Conservation (phyloP, 2,888 invertebrate species). For the Melolontha melolontha region DNA sequence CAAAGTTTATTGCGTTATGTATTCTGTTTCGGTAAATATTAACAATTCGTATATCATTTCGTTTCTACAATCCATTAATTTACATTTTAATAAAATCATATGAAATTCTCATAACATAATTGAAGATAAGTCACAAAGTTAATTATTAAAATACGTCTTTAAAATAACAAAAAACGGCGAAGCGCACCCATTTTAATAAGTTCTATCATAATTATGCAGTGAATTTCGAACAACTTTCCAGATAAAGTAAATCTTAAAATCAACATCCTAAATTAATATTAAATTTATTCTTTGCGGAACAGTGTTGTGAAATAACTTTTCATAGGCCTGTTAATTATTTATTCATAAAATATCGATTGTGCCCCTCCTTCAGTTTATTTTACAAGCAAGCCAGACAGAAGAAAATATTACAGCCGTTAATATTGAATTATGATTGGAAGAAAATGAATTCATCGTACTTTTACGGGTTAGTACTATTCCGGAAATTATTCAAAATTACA, state of each 20-base stretch:
- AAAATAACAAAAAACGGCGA: constrained; percentile 22
- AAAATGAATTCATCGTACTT: too few species aligned
- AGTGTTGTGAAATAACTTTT: neutral
- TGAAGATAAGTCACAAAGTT: constrained; percentile 13
- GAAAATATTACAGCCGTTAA: neutral
- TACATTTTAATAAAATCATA: neutral
- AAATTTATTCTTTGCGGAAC: constrained; percentile 18
- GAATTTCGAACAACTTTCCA: constrained; percentile 12
- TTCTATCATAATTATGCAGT: constrained; percentile 2
- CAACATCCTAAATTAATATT: constrained; percentile 22
- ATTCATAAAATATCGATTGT: constrained; percentile 25
- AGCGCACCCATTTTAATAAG: constrained; percentile 3
- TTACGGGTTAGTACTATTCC: too few species aligned
- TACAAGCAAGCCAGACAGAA: neutral
- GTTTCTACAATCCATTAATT: too few species aligned
- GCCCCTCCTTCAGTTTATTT: too few species aligned
- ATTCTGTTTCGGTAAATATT: too few species aligned
- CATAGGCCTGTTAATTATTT: constrained; percentile 8
- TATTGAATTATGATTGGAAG: too few species aligned
- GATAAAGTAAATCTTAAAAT: constrained; percentile 32
- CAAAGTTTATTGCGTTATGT: neutral
- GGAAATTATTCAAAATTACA: too few species aligned
- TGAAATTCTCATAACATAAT: neutral
- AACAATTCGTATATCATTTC: too few species aligned
- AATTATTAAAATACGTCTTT: constrained; percentile 21